A percentile compares a stretch with the other conserved stretches of the same genome.
phyloP scores from a whole-genome alignment of 2,797 vertebrate species.

The Vultur gryphus region DNA sequence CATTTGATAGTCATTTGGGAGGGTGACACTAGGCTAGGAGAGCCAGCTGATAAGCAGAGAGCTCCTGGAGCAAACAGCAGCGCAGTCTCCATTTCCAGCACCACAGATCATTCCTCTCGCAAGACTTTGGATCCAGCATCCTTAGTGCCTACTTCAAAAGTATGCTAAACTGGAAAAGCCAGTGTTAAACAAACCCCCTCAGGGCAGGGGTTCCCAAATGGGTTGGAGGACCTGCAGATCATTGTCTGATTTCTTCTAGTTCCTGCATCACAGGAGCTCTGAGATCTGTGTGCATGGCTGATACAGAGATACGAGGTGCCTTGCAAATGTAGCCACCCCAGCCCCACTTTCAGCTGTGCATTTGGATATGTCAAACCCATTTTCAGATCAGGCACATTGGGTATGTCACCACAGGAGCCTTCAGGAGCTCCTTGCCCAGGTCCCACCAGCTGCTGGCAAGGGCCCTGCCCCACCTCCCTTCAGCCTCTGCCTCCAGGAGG shows the following conservation, averaged over 20 bases:
- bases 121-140: background rate
- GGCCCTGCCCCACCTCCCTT: background rate
- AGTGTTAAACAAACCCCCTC: background rate
- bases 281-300: rapidly evolving
- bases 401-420: background rate
- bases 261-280: rapidly evolving
- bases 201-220: background rate
- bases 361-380: background rate
- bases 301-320: background rate
- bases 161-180: background rate
- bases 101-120: background rate
- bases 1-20: background rate
- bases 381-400: rapidly evolving
- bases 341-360: rapidly evolving
- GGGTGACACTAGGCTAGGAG: background rate
- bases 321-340: background rate
- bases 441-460: background rate
- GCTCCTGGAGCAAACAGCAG: background rate
- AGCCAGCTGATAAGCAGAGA: background rate
- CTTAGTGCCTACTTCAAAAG: background rate
- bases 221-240: rapidly evolving
- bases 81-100: background rate
- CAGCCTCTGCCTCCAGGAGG: background rate
- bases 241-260: rapidly evolving
- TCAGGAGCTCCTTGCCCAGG: background rate